Conservation (phyloP, 1,140 invertebrate species). For the Mizuhopecten yessoensis region DNA sequence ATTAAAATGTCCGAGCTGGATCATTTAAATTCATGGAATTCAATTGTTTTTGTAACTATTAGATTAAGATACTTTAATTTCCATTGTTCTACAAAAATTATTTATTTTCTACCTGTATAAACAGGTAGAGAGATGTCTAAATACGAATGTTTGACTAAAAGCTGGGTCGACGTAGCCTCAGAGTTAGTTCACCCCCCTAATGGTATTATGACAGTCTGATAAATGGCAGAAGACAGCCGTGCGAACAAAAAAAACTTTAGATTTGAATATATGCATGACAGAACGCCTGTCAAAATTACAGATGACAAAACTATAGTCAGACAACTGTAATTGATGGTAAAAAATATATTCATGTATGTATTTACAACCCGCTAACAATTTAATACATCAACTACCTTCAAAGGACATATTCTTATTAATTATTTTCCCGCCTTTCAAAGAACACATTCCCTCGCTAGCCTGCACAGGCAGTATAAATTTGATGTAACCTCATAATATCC, state of each 20-base stretch:
- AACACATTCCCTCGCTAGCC: too few species aligned
- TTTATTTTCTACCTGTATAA: background rate
- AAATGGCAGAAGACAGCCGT: too few species aligned
- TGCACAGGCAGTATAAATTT: too few species aligned
- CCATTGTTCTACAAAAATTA: background rate
- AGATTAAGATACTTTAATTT: background rate
- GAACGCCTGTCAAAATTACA: too few species aligned
- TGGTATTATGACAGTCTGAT: background rate
- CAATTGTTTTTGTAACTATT: background rate
- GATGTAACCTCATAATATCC: too few species aligned
- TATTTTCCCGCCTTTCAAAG: too few species aligned
- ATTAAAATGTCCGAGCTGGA: background rate
- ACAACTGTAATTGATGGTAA: background rate
- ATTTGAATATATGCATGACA: background rate
- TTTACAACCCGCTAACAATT: background rate
- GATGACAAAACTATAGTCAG: too few species aligned
- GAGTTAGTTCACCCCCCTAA: background rate
- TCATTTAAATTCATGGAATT: background rate
- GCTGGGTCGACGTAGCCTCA: background rate
- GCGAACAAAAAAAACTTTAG: background rate
- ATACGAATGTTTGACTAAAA: background rate
- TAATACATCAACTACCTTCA: background rate
- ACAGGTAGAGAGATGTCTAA: background rate
- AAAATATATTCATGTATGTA: background rate
- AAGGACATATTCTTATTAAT: too few species aligned